phyloP scores from a whole-genome alignment of 2,888 invertebrate genomes.

The Theretra japonica region DNA sequence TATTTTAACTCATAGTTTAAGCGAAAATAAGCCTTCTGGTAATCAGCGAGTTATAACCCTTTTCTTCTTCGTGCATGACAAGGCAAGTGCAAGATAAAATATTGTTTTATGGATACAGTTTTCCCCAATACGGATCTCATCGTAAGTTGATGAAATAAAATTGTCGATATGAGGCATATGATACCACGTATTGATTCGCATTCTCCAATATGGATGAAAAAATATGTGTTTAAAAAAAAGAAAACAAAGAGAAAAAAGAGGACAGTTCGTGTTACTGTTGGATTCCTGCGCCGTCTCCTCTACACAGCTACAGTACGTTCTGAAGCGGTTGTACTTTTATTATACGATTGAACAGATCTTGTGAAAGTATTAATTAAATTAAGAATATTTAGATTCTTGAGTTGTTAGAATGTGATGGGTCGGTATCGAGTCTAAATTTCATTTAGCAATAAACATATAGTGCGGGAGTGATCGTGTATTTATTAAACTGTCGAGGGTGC shows the following conservation, averaged over 20 bases:
- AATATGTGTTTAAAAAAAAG: too few relatives aligned
- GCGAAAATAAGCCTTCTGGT: neutral
- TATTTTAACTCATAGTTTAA: neutral
- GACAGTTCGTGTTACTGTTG: neutral
- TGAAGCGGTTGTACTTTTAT: too few relatives aligned
- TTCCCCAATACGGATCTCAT: slow-evolving; percentile 10
- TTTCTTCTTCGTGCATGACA: neutral
- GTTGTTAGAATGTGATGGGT: too few relatives aligned
- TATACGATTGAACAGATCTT: too few relatives aligned
- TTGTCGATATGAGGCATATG: neutral
- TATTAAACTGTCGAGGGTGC: slow-evolving; percentile 60
- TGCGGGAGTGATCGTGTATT: slow-evolving; percentile 60
- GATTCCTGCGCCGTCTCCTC: too few relatives aligned
- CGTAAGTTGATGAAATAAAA: neutral
- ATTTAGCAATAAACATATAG: slow-evolving; percentile 11
- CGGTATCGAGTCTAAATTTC: neutral
- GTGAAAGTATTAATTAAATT: too few relatives aligned
- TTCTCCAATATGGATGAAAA: too few relatives aligned
- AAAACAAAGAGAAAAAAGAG: too few relatives aligned
- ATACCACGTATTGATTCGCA: neutral
- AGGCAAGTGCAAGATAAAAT: slow-evolving; percentile 12
- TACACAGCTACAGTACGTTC: too few relatives aligned
- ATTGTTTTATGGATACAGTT: slow-evolving; percentile 12
- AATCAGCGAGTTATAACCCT: neutral
- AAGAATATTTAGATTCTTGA: too few relatives aligned